phyloP scores from a whole-genome alignment of 2,888 invertebrate genomes.

The Leptopterna dolabrata region DNA sequence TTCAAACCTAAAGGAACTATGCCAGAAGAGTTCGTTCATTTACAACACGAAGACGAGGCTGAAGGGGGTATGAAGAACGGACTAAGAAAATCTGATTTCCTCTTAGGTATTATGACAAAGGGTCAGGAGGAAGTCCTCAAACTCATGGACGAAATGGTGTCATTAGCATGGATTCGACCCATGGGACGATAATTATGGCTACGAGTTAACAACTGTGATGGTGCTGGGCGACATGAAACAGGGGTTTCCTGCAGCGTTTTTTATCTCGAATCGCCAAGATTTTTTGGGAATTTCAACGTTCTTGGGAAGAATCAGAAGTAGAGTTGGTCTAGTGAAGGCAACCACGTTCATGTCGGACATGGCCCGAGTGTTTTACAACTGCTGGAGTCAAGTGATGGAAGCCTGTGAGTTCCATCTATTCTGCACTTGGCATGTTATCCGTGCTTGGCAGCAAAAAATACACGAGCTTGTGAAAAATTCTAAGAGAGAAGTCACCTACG shows the following conservation, averaged over 20 bases:
- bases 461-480: neutral
- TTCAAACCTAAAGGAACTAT: constrained; percentile 57
- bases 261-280: constrained; percentile 55
- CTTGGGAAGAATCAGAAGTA: constrained; percentile 57
- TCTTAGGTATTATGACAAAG: constrained; percentile 63
- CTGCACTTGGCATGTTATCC: constrained; percentile 63
- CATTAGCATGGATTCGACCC: constrained; percentile 63
- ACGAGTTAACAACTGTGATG: constrained; percentile 60
- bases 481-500: neutral
- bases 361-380: constrained; percentile 61
- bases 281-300: constrained; percentile 58
- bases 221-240: too few relatives aligned
- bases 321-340: neutral
- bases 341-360: constrained; percentile 63
- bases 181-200: constrained; percentile 60
- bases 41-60: neutral
- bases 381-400: constrained; percentile 61
- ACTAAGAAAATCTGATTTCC: constrained; percentile 61
- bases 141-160: constrained; percentile 60
- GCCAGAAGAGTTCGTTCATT: constrained; percentile 17
- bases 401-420: constrained; percentile 53
- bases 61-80: constrained; percentile 51
- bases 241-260: constrained; percentile 62
- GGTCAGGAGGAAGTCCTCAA: constrained; percentile 61
- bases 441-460: constrained; percentile 42